Evolutionary conservation across 2,888 invertebrate genomes (phyloP), one percentile per base, ranked within the genome.

Genomic region (Dorcus parallelipipedus): DNA sequence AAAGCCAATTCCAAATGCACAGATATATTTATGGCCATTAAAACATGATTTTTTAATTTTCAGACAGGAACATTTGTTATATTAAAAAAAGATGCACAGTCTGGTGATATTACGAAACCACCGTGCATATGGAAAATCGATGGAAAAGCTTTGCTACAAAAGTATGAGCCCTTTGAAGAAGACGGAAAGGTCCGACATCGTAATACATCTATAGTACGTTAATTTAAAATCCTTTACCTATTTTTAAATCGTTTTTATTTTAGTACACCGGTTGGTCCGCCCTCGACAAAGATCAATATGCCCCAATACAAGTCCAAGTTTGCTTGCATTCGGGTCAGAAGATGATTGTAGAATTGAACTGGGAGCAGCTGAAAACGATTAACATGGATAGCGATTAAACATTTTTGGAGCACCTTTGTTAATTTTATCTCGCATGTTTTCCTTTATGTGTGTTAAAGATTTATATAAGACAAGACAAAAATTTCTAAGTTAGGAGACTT

Each of bases 71-170:
- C 76, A 5, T 79, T 79, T 69, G 69, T 79, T 4, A 77, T 78
- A 54, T 61, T 71, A 38, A 79, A 78, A 65, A 71, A 73, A 67
- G 79, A 79, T 64, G 77, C 76, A 3, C 73, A 76, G 67, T 65
- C 67, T 33, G 75, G 74, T 9, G 76, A 76, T 58, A 65, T 73
- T 3, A 68, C 68, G 8, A 76, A 76, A 53, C 76, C 75, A 52
- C 76, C 78, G 8, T 74, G 74, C 50, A 73, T 79, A 47, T 79
- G 78, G 78, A 71, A 76, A 64, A 75, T 79, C 58, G 78, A 79
- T 67, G 78, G 80, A 3, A 80, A 80, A 63, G 76, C 78, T 3
- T 67, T 80, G n/a, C 66, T 81, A 9, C 80, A 81, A 64, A 81
- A 81, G 65, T 81, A 77, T 64, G 78, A 79, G 69, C 75, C 78